Conservation (phyloP, 1,140 invertebrate genomes). For the Chlorops oryzae region DNA sequence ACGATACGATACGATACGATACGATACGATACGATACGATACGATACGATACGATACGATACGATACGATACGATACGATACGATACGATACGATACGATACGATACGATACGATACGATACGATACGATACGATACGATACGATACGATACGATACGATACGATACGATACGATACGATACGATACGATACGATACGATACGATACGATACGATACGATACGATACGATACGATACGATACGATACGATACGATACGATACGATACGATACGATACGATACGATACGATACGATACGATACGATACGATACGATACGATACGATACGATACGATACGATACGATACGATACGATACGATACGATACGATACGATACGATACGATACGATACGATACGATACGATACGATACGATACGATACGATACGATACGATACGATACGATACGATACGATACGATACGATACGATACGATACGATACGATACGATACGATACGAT, state of each 20-base stretch:
- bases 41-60: background rate
- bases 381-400: background rate
- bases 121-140: slow-evolving; percentile 20
- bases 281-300: slow-evolving; percentile 17
- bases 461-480: background rate
- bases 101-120: slow-evolving; percentile 21
- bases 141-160: slow-evolving; percentile 18
- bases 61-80: slow-evolving; percentile 18
- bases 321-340: slow-evolving; percentile 12
- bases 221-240: slow-evolving; percentile 21
- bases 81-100: slow-evolving; percentile 19
- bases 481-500: background rate
- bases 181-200: slow-evolving; percentile 21
- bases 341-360: background rate
- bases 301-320: slow-evolving; percentile 15
- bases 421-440: background rate
- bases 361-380: background rate
- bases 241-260: slow-evolving; percentile 20
- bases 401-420: background rate
- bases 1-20: background rate
- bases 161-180: slow-evolving; percentile 20
- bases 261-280: slow-evolving; percentile 19
- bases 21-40: background rate
- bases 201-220: slow-evolving; percentile 22
- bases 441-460: background rate